Conservation (phyloP, 2,797 vertebrate genomes). For the Sebastes elongatus region DNA sequence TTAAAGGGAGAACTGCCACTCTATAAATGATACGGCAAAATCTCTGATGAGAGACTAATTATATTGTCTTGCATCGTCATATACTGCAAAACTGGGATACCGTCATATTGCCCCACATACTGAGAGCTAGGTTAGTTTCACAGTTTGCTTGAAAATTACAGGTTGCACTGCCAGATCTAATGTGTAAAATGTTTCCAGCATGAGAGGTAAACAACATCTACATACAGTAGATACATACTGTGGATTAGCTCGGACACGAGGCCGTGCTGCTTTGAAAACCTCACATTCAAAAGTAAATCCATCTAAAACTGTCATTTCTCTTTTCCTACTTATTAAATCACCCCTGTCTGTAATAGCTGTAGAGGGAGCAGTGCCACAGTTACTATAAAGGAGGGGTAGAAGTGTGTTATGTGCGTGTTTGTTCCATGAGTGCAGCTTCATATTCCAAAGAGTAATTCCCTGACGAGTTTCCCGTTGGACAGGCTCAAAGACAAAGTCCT, state of each 20-base stretch:
- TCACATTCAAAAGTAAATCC: no score
- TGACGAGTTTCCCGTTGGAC: not conserved
- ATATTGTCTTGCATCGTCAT: not conserved
- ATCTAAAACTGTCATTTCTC: no score
- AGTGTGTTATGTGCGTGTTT: not conserved
- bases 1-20: not conserved
- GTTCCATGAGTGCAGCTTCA: not conserved
- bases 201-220: no score
- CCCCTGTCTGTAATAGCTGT: not conserved
- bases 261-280: no score
- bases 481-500: not conserved
- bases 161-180: not conserved
- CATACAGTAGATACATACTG: no score
- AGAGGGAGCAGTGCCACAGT: not conserved
- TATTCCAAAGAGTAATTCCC: not conserved
- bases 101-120: not conserved
- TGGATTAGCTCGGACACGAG: no score
- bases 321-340: not conserved
- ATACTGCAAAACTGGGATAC: not conserved
- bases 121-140: not conserved
- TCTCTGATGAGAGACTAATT: not conserved
- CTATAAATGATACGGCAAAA: not conserved
- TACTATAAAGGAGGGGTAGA: not conserved
- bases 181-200: no score
- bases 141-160: no score